Evolutionary conservation across 2,113 vertebrate species (phyloP).

Genomic region (Dipodomys merriami): DNA sequence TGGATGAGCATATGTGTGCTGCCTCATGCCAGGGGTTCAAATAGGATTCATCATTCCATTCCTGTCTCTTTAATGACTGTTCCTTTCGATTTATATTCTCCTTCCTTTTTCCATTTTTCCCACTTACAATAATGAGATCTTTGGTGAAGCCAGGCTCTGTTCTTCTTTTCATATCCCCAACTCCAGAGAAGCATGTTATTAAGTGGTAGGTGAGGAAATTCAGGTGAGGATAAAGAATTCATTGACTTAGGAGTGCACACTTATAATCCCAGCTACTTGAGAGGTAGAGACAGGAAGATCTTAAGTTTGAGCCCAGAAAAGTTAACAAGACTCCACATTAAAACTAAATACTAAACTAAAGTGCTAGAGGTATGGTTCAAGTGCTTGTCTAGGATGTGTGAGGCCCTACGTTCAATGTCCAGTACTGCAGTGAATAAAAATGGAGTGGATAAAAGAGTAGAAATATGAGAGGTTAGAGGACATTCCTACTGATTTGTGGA

Average conservation of each 20-base stretch:
- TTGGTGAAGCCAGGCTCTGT: background rate
- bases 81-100: background rate
- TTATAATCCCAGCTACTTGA: too few species aligned
- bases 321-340: too few species aligned
- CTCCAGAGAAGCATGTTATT: background rate
- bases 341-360: too few species aligned
- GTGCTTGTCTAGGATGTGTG: too few species aligned
- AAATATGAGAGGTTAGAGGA: background rate
- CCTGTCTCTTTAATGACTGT: background rate
- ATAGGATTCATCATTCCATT: fast-evolving
- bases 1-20: fast-evolving
- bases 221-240: background rate
- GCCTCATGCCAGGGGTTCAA: too few species aligned
- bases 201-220: background rate
- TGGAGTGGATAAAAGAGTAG: background rate
- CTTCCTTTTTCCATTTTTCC: background rate
- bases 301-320: too few species aligned
- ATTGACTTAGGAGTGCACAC: background rate
- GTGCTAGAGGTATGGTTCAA: too few species aligned
- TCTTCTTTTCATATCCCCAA: background rate
- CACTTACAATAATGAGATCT: background rate
- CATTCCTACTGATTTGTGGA: background rate
- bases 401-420: too few species aligned
- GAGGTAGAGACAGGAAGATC: too few species aligned
- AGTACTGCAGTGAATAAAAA: too few species aligned